Evolutionary conservation across 2,113 vertebrate genomes (phyloP), one percentile per base, ranked within the genome.

Genomic region (Corythoichthys haematopterus): DNA sequence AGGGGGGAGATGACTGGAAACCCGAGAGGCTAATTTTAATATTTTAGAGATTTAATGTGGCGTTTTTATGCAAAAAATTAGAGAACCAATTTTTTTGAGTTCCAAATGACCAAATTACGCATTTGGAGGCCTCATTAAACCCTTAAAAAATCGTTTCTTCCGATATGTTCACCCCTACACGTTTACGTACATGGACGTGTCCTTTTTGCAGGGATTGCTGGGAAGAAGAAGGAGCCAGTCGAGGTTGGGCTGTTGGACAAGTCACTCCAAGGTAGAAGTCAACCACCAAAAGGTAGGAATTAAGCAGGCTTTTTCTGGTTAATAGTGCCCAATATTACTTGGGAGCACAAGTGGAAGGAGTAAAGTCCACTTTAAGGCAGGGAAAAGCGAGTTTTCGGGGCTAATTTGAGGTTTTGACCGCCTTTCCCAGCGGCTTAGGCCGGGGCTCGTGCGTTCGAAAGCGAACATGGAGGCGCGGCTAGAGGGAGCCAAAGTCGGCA

Each of bases 141-240:
- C 67, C 13, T 76, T 82, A 5, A 9, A 1, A 85, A 83, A 81
- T 77, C 76, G 58, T 82, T 82, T 81, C 71, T 71, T 75, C 71
- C 69, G 87, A 81, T 87, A 48, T 87, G 85, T 58, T 83, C 91
- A 92, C 91, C 91, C 91, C 92, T 90, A 80, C 87, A 87, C 62
- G 79, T 72, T 85, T 77, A 84, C 87, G 73, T 68, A 91, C 84
- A 91, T 92, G 91, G 92, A 90, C 87, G 87, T 89, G 85, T 85
- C 91, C 89, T 83, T 77, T 83, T 90, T 92, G 92, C 91, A 91
- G 88, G 90, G 92, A 88, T 91, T 93, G 85, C 90, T 93, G 91
- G 91, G 91, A 93, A 92, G 91, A 91, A 93, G 92, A 91, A 88
- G 86, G 80, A 90, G 87, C 81, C 69, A 85, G 78, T 75, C 87